A percentile compares a stretch with the other conserved stretches of the same genome.
Conservation (phyloP, 23 tunicate genomes). For the Trididemnum miniatum region DNA sequence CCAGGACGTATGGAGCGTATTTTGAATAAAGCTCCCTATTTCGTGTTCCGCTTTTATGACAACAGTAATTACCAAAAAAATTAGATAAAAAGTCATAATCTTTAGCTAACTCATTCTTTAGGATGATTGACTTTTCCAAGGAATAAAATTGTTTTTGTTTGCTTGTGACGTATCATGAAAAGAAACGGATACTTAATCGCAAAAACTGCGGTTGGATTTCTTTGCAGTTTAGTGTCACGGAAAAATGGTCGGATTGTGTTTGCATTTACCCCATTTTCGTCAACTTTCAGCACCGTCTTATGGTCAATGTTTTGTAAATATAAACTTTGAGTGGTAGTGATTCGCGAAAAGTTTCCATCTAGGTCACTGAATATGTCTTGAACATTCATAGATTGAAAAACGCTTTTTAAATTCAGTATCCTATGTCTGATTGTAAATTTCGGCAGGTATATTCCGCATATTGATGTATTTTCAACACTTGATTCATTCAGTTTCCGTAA, state of each 20-base stretch:
- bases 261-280: conserved; percentile 79
- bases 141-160: conserved; percentile 61
- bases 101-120: no score
- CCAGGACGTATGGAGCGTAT: no score
- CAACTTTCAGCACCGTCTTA: conserved; percentile 61
- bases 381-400: conserved; percentile 49
- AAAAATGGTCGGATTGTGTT: conserved; percentile 42
- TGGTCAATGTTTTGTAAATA: conserved; percentile 59
- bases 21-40: no score
- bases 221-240: conserved; percentile 35
- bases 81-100: no score
- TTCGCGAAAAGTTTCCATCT: conserved; percentile 51
- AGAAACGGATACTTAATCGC: no score
- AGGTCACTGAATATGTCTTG: conserved; percentile 46
- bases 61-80: no score
- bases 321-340: conserved; percentile 30
- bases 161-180: conserved; percentile 57
- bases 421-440: conserved; percentile 53
- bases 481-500: no score
- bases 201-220: no score
- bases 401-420: conserved; percentile 12
- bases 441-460: conserved; percentile 46
- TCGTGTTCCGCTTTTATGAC: no score
- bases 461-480: no score
- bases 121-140: conserved; percentile 64